Evolutionary conservation across 2,888 invertebrate genomes (phyloP).

Genomic region (Drosophila sordidula): DNA sequence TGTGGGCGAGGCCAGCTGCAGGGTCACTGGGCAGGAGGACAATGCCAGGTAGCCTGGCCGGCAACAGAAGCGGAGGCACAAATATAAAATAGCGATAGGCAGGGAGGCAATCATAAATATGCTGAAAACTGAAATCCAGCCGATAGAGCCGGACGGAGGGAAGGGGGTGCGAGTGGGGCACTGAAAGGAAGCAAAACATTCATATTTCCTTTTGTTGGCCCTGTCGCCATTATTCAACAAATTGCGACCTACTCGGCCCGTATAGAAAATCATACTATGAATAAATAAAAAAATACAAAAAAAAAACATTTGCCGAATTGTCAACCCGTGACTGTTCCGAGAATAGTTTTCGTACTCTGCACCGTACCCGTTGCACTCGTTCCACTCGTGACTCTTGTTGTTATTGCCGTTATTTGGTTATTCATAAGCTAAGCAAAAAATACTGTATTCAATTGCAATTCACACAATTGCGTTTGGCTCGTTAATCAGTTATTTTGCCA

Average conservation of each 20-base stretch:
- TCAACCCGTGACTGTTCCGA: slow-evolving; percentile 7
- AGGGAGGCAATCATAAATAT: slow-evolving; percentile 12
- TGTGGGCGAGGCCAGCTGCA: slow-evolving; percentile 7
- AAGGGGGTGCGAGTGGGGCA: not conserved
- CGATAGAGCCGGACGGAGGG: not conserved
- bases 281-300: not conserved
- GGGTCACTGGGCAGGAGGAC: slow-evolving; percentile 20
- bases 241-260: slow-evolving; percentile 18
- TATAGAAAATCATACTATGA: slow-evolving; percentile 15
- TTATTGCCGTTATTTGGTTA: slow-evolving; percentile 1
- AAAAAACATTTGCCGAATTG: slow-evolving; percentile 7
- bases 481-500: slow-evolving; percentile 63
- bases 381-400: not conserved
- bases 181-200: slow-evolving; percentile 23
- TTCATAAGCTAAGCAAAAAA: slow-evolving; percentile 10
- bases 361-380: not conserved
- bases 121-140: slow-evolving; percentile 1
- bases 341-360: not conserved
- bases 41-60: slow-evolving; percentile 47
- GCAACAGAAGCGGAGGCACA: slow-evolving; percentile 10
- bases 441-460: slow-evolving; percentile 36
- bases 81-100: slow-evolving; percentile 2
- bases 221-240: slow-evolving; percentile 21
- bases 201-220: slow-evolving; percentile 20
- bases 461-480: slow-evolving; percentile 39